Percentiles rank a stretch among this genome's conserved stretches.
phyloP scores from a whole-genome alignment of 2,888 invertebrate genomes.

The Chamaedrilus cognettii region DNA sequence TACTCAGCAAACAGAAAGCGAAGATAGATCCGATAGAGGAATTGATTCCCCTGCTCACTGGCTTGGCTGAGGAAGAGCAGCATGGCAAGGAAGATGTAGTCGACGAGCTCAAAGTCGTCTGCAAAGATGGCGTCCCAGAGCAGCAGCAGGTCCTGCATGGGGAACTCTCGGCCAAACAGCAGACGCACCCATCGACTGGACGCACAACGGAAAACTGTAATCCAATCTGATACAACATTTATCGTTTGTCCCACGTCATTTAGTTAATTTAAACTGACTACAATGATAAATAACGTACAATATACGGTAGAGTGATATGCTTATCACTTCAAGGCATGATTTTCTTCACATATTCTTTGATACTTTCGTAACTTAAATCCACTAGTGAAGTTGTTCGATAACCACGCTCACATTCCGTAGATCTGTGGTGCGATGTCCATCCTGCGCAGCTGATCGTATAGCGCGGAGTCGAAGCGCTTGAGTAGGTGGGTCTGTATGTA shows the following conservation, averaged over 20 bases:
- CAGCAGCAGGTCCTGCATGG: conserved; percentile 73
- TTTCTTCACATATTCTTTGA: neutral
- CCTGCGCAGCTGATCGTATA: conserved; percentile 69
- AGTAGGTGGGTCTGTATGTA: conserved; percentile 65
- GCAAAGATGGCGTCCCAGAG: conserved; percentile 85
- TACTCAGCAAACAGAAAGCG: no score
- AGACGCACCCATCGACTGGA: conserved; percentile 81
- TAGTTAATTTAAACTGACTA: neutral
- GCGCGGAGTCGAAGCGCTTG: conserved; percentile 67
- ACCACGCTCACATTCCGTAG: conserved; percentile 84
- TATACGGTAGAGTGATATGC: neutral
- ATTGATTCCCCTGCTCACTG: conserved; percentile 69
- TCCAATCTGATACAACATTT: neutral
- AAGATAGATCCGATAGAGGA: no score
- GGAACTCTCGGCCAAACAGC: conserved; percentile 82
- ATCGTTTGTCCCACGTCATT: no score
- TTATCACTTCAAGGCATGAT: neutral
- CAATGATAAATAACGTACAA: neutral
- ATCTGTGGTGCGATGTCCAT: conserved; percentile 81
- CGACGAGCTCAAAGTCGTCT: conserved; percentile 66
- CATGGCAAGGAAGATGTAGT: conserved; percentile 78
- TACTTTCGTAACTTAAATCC: no score
- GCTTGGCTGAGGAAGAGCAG: conserved; percentile 71
- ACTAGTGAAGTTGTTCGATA: no score
- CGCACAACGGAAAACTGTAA: neutral